These are phyloP conservation scores for Spilarctia lutea DNA, from an alignment of 2,888 invertebrate species.

Conservation along the genomic window DNA sequence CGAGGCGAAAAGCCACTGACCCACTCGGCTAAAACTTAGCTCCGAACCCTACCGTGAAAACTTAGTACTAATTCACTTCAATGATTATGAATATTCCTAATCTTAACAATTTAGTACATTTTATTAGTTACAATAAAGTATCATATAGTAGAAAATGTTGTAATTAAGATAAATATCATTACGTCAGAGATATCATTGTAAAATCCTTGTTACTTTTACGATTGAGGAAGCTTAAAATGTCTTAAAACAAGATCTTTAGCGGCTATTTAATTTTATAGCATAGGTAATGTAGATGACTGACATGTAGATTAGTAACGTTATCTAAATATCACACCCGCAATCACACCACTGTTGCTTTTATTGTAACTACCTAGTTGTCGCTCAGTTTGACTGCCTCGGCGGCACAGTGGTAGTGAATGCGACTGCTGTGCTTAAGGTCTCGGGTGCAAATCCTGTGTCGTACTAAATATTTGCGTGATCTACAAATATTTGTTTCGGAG, in stretches of 20 bases:
- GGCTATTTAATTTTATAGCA: background rate
- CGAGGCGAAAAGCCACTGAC: too few species aligned
- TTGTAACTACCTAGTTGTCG: too few species aligned
- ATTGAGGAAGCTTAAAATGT: background rate
- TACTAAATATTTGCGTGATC: too few species aligned
- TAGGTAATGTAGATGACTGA: background rate
- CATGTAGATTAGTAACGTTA: background rate
- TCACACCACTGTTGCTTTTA: too few species aligned
- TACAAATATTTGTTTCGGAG: too few species aligned
- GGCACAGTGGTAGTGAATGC: too few species aligned
- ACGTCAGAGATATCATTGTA: background rate
- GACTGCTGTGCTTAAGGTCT: too few species aligned
- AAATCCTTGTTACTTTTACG: background rate
- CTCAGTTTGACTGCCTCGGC: too few species aligned
- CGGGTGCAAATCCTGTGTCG: too few species aligned
- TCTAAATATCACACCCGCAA: background rate
- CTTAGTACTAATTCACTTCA: too few species aligned
- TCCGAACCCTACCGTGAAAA: too few species aligned
- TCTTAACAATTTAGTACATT: background rate
- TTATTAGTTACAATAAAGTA: background rate
- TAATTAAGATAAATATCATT: background rate
- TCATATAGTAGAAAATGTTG: background rate
- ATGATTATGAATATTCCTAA: background rate
- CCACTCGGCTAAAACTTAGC: too few species aligned
- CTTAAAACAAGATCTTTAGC: background rate